Evolutionary conservation across 53 echinoderm and acorn worm genomes (phyloP).

Genomic region (Antedon mediterranea): DNA sequence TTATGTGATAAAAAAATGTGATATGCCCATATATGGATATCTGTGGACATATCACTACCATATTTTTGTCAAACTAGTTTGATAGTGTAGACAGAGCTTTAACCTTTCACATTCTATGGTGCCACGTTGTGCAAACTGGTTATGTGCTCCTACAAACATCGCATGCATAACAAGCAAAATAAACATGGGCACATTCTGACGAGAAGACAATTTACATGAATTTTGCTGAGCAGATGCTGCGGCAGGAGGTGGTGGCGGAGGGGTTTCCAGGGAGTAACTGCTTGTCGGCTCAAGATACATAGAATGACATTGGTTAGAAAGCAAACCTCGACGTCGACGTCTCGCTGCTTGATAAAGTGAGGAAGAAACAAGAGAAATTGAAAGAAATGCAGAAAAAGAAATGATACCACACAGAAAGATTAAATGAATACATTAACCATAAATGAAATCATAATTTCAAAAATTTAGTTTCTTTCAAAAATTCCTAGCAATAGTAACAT

Average conservation of each 20-base stretch:
- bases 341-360: neutral
- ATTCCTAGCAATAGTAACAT: no score
- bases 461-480: no score
- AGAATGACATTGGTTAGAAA: neutral
- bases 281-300: neutral
- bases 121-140: no score
- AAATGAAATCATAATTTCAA: no score
- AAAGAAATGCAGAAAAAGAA: neutral
- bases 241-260: neutral
- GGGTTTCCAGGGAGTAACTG: neutral
- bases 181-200: neutral
- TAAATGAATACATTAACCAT: no score
- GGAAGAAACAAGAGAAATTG: neutral
- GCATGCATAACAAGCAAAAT: neutral
- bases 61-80: no score
- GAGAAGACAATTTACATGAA: neutral
- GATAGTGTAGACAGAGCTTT: no score
- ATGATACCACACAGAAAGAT: no score
- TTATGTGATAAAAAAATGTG: no score
- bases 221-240: neutral
- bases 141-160: neutral
- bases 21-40: no score
- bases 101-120: no score
- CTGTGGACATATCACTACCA: no score
- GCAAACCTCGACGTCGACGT: neutral